Conservation (phyloP, 2,888 invertebrate genomes). For the Orthosia incerta region DNA sequence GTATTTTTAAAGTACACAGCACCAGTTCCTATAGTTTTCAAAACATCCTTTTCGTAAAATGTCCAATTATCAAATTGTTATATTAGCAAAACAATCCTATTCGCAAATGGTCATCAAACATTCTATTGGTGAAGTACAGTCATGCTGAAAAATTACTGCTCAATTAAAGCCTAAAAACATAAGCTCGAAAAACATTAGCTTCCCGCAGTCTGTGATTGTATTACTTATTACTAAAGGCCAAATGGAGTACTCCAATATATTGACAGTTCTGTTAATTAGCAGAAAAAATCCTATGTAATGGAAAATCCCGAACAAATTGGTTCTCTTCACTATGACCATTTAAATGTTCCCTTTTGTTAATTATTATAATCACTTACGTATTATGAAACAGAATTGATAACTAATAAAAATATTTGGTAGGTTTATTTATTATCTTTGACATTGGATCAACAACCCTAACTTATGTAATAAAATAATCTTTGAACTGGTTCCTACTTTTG, state of each 20-base stretch:
- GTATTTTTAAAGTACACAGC: background rate
- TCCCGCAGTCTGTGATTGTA: too few relatives aligned
- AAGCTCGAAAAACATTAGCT: too few relatives aligned
- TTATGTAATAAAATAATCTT: constrained; percentile 18
- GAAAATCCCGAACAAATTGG: background rate
- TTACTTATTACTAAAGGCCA: too few relatives aligned
- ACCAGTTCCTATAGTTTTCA: background rate
- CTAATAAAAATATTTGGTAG: constrained; percentile 13
- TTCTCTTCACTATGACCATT: background rate
- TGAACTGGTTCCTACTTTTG: background rate
- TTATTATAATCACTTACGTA: constrained; percentile 8
- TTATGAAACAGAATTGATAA: constrained; percentile 24
- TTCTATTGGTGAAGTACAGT: too few relatives aligned
- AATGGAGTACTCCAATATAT: too few relatives aligned
- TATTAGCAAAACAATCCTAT: too few relatives aligned
- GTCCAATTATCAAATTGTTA: too few relatives aligned
- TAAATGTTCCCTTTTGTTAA: background rate
- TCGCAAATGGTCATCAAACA: too few relatives aligned
- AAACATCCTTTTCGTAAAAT: too few relatives aligned
- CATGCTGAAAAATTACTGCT: too few relatives aligned
- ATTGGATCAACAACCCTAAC: constrained; percentile 29
- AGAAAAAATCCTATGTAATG: background rate
- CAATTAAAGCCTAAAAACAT: too few relatives aligned
- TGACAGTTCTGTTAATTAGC: too few relatives aligned
- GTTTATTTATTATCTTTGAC: constrained; percentile 24